Evolutionary conservation across 2,888 invertebrate species (phyloP).

Genomic region (Calameuta pallipes): DNA sequence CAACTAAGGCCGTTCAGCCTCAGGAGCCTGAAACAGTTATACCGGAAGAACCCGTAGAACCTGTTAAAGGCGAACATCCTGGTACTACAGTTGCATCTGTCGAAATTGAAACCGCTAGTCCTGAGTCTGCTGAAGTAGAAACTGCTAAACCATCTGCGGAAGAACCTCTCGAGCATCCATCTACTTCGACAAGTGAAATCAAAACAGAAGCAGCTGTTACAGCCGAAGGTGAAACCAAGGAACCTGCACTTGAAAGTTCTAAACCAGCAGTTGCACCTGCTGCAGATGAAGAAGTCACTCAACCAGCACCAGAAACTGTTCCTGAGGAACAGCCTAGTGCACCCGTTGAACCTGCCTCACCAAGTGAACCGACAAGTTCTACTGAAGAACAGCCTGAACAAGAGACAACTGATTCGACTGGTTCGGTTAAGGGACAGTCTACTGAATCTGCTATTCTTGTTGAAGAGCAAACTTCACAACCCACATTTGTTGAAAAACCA

Average conservation of each 20-base stretch:
- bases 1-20: no score
- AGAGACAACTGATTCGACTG: not conserved
- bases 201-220: slow-evolving; percentile 2
- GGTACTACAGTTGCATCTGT: no score
- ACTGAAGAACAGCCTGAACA: slow-evolving; percentile 19
- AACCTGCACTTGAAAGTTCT: slow-evolving; percentile 19
- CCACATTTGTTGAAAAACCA: slow-evolving; percentile 11
- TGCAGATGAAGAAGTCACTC: slow-evolving; percentile 19
- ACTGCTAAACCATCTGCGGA: slow-evolving; percentile 15
- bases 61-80: no score
- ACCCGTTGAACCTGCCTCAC: slow-evolving; percentile 10
- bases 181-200: not conserved
- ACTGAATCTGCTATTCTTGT: slow-evolving; percentile 5
- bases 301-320: slow-evolving; percentile 12
- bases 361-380: not conserved
- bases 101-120: no score
- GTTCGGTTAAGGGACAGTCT: not conserved
- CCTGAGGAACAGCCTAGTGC: slow-evolving; percentile 11
- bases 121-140: slow-evolving; percentile 1
- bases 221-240: slow-evolving; percentile 1
- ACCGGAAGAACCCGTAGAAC: no score
- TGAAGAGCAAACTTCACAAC: slow-evolving; percentile 11
- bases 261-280: slow-evolving; percentile 17
- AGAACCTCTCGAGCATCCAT: not conserved
- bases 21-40: no score